Conservation (phyloP, 2,888 invertebrate genomes). For the Aleiodes alternator region DNA sequence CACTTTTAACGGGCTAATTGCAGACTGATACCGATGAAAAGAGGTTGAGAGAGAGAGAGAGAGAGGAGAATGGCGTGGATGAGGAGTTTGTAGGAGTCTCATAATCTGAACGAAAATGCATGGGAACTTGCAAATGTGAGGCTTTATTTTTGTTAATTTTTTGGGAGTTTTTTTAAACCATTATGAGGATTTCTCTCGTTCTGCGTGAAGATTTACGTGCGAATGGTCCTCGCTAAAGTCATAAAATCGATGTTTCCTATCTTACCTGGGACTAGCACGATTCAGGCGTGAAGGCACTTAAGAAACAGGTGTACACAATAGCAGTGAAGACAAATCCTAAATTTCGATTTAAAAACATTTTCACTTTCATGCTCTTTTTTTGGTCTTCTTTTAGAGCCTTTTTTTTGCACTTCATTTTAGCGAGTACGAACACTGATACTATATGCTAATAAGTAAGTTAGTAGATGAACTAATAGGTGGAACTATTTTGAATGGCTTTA, state of each 20-base stretch:
- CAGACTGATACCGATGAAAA: slow-evolving; percentile 56
- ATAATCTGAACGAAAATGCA: slow-evolving; percentile 65
- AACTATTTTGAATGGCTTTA: too few species aligned
- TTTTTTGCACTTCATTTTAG: slow-evolving; percentile 27
- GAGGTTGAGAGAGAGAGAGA: background rate
- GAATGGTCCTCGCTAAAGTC: background rate
- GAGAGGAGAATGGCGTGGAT: slow-evolving; percentile 31
- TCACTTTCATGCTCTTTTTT: background rate
- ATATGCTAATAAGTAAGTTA: too few species aligned
- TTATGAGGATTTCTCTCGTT: slow-evolving; percentile 36
- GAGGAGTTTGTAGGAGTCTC: slow-evolving; percentile 55
- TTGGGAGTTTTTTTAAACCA: slow-evolving; percentile 25
- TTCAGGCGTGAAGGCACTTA: slow-evolving; percentile 51
- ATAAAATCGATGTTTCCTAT: slow-evolving; percentile 14
- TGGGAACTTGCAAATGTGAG: slow-evolving; percentile 63
- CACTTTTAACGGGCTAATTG: slow-evolving; percentile 66
- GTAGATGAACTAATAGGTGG: too few species aligned
- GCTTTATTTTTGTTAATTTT: slow-evolving; percentile 17
- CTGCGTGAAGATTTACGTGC: background rate
- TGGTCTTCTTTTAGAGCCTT: slow-evolving; percentile 35
- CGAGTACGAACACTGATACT: background rate
- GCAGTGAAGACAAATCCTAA: background rate
- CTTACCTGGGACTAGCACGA: slow-evolving; percentile 39
- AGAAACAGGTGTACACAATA: slow-evolving; percentile 17
- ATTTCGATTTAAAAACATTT: background rate